Percentiles rank a stretch among this genome's conserved stretches.
phyloP scores from a whole-genome alignment of 2,888 invertebrate species.

The Sicus ferrugineus region DNA sequence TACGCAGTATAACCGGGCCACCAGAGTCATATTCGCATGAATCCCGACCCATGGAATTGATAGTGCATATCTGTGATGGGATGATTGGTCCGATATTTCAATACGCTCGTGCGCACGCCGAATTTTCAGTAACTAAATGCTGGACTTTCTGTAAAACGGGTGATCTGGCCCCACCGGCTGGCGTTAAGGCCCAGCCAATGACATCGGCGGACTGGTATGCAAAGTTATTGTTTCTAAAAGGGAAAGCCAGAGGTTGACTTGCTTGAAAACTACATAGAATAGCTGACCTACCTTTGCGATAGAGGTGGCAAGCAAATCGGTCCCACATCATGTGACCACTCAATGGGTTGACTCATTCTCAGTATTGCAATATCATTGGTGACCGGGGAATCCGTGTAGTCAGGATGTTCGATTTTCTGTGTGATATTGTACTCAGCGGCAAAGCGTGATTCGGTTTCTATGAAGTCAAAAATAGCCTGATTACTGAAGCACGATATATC shows the following conservation, averaged over 20 bases:
- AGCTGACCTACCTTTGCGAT: too few relatives aligned
- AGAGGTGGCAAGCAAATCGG: constrained; percentile 73
- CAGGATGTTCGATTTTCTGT: constrained; percentile 49
- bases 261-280: neutral
- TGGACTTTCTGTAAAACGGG: constrained; percentile 64
- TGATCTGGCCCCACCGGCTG: constrained; percentile 65
- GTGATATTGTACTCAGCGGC: constrained; percentile 54
- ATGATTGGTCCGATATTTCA: constrained; percentile 37
- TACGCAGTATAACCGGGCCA: constrained; percentile 66
- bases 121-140: constrained; percentile 54
- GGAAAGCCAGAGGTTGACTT: neutral
- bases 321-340: constrained; percentile 67
- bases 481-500: too few relatives aligned
- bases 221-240: constrained; percentile 42
- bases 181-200: constrained; percentile 67
- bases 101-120: constrained; percentile 45
- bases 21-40: constrained; percentile 68
- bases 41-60: constrained; percentile 58
- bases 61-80: constrained; percentile 50
- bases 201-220: constrained; percentile 46
- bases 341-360: constrained; percentile 60
- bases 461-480: too few relatives aligned
- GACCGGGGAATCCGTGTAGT: constrained; percentile 42
- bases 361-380: constrained; percentile 68
- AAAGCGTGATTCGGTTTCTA: constrained; percentile 38